Evolutionary conservation across 1,140 invertebrate species (phyloP).

Genomic region (Sarcophaga peregrina): DNA sequence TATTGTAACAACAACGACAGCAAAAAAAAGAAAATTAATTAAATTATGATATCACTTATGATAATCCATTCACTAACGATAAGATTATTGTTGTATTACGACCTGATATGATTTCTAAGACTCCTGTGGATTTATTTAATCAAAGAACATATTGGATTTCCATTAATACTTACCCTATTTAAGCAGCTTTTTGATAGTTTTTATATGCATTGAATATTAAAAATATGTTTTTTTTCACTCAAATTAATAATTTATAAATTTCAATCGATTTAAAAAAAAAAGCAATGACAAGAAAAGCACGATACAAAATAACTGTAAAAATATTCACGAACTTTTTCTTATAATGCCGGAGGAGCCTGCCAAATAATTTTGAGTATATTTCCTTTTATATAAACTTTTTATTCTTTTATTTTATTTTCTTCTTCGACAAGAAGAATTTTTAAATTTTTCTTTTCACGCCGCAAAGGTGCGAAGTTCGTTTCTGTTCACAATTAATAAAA

Average conservation of each 20-base stretch:
- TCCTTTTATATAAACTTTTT: background rate
- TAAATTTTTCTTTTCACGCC: background rate
- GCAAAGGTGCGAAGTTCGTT: slow-evolving; percentile 16
- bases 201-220: background rate
- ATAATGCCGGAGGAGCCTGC: background rate
- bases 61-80: background rate
- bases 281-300: background rate
- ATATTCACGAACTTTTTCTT: background rate
- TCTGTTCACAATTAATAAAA: background rate
- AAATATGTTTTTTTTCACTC: background rate
- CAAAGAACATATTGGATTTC: background rate
- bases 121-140: background rate
- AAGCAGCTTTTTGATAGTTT: background rate
- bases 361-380: background rate
- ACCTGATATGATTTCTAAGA: too few species aligned
- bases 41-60: too few species aligned
- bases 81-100: background rate
- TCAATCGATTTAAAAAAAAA: background rate
- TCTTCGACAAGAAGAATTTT: background rate
- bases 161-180: background rate
- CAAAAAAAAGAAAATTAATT: too few species aligned
- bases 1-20: too few species aligned
- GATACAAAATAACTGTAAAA: too few species aligned
- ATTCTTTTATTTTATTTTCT: background rate
- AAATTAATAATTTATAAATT: background rate